phyloP scores from a whole-genome alignment of 2,113 vertebrate species.

The Lynx canadensis region DNA sequence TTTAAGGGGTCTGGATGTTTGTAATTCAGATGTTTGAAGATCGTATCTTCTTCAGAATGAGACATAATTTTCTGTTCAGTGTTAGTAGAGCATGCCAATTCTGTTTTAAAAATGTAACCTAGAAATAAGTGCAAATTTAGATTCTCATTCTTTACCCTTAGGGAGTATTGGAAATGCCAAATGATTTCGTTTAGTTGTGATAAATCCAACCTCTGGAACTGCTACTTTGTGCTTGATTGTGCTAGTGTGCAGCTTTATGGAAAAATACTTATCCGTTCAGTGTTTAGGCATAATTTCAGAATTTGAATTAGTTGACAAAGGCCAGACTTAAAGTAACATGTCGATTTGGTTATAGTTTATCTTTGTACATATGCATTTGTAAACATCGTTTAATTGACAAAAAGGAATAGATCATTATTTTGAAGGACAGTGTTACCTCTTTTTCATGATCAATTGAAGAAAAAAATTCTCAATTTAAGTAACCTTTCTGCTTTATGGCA shows the following conservation, averaged over 20 bases:
- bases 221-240: not conserved
- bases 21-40: constrained; percentile 4
- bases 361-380: not conserved
- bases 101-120: not conserved
- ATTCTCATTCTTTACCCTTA: not conserved
- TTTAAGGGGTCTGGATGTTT: not conserved
- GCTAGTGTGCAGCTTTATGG: not conserved
- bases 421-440: not conserved
- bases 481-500: not conserved
- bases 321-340: not conserved
- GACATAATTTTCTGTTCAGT: not conserved
- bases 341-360: not conserved
- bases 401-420: not conserved
- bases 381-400: not conserved
- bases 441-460: not conserved
- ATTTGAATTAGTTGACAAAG: not conserved
- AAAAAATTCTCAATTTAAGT: not conserved
- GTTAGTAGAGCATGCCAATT: not conserved
- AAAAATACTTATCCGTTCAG: not conserved
- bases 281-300: not conserved
- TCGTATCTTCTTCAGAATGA: not conserved
- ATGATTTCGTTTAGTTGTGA: not conserved
- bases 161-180: not conserved
- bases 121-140: not conserved
- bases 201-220: not conserved